phyloP scores from a whole-genome alignment of 1,140 invertebrate species.

The Drosophila teissieri region DNA sequence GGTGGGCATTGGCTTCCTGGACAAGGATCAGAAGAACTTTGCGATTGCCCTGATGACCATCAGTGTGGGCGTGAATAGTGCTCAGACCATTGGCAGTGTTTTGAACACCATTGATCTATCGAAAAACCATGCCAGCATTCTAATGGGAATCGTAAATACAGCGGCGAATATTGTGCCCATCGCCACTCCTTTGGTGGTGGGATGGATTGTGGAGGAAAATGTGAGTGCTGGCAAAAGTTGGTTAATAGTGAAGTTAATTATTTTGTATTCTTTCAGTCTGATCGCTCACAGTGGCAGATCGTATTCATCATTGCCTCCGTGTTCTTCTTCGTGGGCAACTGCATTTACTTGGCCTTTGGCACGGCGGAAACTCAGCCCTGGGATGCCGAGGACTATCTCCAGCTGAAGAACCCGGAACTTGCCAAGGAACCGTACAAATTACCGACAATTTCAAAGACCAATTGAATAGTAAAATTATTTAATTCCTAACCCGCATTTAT shows the following conservation, averaged over 20 bases:
- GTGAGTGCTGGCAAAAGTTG: slow-evolving; percentile 77
- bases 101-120: slow-evolving; percentile 90
- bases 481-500: background rate
- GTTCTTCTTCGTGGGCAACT: slow-evolving; percentile 69
- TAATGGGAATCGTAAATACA: slow-evolving; percentile 90
- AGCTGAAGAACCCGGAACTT: slow-evolving; percentile 70
- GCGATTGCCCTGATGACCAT: slow-evolving; percentile 88
- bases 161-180: slow-evolving; percentile 90
- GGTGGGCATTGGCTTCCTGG: slow-evolving; percentile 87
- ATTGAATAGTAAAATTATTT: slow-evolving; percentile 20
- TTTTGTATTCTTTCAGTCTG: slow-evolving; percentile 87
- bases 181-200: slow-evolving; percentile 88
- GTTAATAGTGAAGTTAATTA: background rate
- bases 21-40: slow-evolving; percentile 84
- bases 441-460: slow-evolving; percentile 7
- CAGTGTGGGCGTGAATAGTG: slow-evolving; percentile 91
- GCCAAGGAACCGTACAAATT: background rate
- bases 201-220: slow-evolving; percentile 87
- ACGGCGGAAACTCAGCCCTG: slow-evolving; percentile 94
- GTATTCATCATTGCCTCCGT: slow-evolving; percentile 68
- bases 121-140: slow-evolving; percentile 90
- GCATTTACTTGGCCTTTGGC: slow-evolving; percentile 85
- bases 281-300: slow-evolving; percentile 91
- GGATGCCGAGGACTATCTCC: slow-evolving; percentile 90
- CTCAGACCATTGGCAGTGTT: slow-evolving; percentile 89